Base-by-base conservation (phyloP, 1,140 invertebrate genomes). In the Anthonomus grandis region DNA sequence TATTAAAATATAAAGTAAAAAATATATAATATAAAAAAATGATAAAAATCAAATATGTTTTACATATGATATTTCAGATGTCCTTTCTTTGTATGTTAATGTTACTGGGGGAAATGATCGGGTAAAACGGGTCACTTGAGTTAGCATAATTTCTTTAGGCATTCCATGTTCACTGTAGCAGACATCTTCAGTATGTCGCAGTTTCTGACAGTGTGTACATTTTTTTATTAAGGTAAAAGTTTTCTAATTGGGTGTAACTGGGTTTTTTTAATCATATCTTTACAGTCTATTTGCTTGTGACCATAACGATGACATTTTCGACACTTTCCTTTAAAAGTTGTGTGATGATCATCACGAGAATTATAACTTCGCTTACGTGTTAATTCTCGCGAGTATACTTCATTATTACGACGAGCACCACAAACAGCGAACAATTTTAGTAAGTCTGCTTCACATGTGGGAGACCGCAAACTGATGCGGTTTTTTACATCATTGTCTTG, bases 361-460 rank as follows among this genome's bases (percentile, higher is more conserved):
- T 17, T 38, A n/a, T 38, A 38, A 4, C 12, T 12, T 38, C 36
- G 4, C n/a, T 38, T 38, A 13, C 36, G 36, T 38, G 36, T 13
- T 6, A 38, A 5, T 13, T 38, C 36, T 5, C 36, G 36, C 4
- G 17, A 4, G 4, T 17, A 17, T n/a, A 12, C 36, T 13, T 17
- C 36, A n/a, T 4, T n/a, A 38, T 38, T 38, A 12, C n/a, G 6
- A 31, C n/a, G 6, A 4, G 36, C 36, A n/a, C 17, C 36, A 38
- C 36, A 38, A 17, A 17, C 36, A 6, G 36, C 36, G 12, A 38
- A 38, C n/a, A 38, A 38, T 38, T 38, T 38, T 6, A 38, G n/a
- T 38, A 38, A n/a, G n/a, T 38, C 36, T 13, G 36, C n/a, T 13
- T 38, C 36, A n/a, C 27, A 25, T 48, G 46, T 48, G 10, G 23